Evolutionary conservation across 2,888 invertebrate species (phyloP).

Genomic region (Catocala nupta): DNA sequence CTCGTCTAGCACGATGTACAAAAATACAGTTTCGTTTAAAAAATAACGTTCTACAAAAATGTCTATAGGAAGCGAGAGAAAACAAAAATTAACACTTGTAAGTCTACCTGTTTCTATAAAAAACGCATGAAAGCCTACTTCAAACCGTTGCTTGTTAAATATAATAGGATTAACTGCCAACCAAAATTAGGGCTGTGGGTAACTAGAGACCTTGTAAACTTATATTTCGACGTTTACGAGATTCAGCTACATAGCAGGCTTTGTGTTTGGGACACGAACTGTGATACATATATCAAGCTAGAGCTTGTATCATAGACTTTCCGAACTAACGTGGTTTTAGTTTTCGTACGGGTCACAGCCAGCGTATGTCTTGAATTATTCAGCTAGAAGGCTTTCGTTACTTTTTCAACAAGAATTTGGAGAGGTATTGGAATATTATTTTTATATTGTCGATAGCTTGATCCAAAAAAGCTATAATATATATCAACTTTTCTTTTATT

Average conservation of each 20-base stretch:
- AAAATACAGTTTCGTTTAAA: too few species aligned
- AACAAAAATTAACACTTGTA: not conserved
- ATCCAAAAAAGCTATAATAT: too few species aligned
- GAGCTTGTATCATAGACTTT: constrained; percentile 4
- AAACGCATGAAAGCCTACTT: constrained; percentile 27
- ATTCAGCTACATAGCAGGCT: constrained; percentile 35
- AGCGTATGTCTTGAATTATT: too few species aligned
- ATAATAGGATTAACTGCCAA: constrained; percentile 63
- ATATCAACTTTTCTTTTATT: too few species aligned
- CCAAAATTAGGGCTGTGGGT: constrained; percentile 62
- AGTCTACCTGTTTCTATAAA: not conserved
- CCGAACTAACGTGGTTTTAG: constrained; percentile 10
- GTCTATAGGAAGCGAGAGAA: too few species aligned
- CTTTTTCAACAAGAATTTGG: too few species aligned
- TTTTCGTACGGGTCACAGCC: not conserved
- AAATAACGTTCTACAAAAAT: too few species aligned
- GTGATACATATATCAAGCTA: constrained; percentile 6
- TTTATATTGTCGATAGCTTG: too few species aligned
- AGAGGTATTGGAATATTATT: too few species aligned
- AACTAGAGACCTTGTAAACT: constrained; percentile 59
- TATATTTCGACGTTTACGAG: constrained; percentile 64
- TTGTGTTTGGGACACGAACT: constrained; percentile 18
- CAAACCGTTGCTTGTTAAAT: constrained; percentile 62
- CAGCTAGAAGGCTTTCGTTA: too few species aligned
- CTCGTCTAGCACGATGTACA: too few species aligned